Percentiles rank a stretch among this genome's conserved stretches.
phyloP scores from a whole-genome alignment of 2,113 vertebrate genomes.

The Equus przewalskii region DNA sequence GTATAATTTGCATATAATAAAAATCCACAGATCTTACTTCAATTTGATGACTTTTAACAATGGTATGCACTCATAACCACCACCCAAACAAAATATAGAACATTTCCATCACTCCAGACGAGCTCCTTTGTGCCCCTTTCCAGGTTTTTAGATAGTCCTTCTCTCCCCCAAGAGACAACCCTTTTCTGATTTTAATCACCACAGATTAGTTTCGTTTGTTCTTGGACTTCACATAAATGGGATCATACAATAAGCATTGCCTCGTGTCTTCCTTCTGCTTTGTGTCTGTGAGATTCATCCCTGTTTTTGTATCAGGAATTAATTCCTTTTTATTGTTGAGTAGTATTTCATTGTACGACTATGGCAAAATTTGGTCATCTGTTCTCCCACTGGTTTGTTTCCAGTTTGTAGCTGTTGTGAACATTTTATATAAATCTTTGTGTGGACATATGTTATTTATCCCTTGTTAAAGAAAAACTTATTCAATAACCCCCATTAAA shows the following conservation, averaged over 20 bases:
- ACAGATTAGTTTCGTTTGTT: not conserved
- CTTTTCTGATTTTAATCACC: not conserved
- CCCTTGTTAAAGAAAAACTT: not conserved
- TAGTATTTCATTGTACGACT: not conserved
- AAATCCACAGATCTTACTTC: not conserved
- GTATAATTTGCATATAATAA: conserved; percentile 15
- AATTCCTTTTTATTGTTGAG: not conserved
- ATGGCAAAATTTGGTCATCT: not conserved
- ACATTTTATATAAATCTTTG: not conserved
- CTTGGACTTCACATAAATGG: not conserved
- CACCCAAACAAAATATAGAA: not conserved
- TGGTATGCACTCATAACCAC: not conserved
- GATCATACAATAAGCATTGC: not conserved
- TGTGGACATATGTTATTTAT: not conserved
- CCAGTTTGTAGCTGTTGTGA: not conserved
- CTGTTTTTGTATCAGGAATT: not conserved
- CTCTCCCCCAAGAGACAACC: not conserved
- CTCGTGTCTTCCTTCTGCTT: not conserved
- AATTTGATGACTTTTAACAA: not conserved
- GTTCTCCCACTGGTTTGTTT: not conserved
- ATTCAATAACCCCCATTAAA: not conserved
- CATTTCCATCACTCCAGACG: not conserved
- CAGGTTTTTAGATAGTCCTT: not conserved
- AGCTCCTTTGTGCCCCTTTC: not conserved
- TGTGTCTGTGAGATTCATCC: not conserved